These are phyloP conservation scores for Phocides pigmalion DNA, from an alignment of 1,140 invertebrate species.

Conservation along the genomic window DNA sequence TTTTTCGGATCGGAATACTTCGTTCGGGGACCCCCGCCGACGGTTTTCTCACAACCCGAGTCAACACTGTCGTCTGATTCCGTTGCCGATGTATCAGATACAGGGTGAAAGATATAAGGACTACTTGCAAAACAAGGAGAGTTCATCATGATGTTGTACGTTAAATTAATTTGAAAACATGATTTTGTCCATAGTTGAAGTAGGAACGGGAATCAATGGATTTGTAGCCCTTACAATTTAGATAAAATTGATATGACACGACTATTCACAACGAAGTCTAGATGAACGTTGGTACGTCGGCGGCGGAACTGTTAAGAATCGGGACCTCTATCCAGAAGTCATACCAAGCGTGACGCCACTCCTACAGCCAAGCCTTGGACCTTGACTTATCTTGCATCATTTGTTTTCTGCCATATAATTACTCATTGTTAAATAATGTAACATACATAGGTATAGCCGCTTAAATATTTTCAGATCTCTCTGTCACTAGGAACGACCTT, in stretches of 20 bases:
- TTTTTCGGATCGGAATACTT: constrained; percentile 74
- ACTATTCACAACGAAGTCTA: constrained; percentile 51
- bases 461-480: not conserved
- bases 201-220: no score
- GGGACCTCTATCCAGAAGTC: constrained; percentile 43
- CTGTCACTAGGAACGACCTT: not conserved
- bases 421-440: constrained; percentile 1
- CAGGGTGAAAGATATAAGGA: constrained; percentile 74
- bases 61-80: constrained; percentile 74
- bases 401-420: constrained; percentile 29
- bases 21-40: constrained; percentile 64
- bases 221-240: no score
- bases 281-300: constrained; percentile 56
- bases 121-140: constrained; percentile 67
- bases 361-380: constrained; percentile 63
- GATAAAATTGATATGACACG: no score
- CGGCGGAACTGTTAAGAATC: constrained; percentile 57
- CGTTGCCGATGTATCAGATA: constrained; percentile 75
- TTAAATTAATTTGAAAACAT: no score
- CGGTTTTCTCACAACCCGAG: constrained; percentile 68
- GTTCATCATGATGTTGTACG: no score
- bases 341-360: constrained; percentile 61
- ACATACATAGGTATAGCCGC: not conserved
- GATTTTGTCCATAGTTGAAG: no score
- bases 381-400: constrained; percentile 61